Evolutionary conservation across 1,140 invertebrate species (phyloP).

Genomic region (Apocrypta bakeri): DNA sequence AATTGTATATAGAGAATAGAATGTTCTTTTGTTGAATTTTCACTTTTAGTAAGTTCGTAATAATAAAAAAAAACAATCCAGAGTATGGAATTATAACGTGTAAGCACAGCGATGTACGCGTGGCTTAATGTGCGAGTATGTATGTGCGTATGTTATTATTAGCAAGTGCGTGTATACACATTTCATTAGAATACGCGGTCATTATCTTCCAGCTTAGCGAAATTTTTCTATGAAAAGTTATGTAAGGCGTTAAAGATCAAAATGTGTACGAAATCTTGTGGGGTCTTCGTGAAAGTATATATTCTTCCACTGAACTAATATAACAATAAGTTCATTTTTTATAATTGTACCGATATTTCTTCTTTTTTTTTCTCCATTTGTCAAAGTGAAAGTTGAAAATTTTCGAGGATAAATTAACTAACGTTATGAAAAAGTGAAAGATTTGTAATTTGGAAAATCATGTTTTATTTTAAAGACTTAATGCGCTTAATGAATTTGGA

Average conservation of each 20-base stretch:
- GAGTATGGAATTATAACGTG: not conserved
- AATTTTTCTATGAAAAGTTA: slow-evolving; percentile 12
- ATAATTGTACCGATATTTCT: not conserved
- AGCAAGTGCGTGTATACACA: not conserved
- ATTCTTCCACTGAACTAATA: slow-evolving; percentile 34
- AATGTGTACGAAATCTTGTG: slow-evolving; percentile 4
- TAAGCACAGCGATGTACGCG: not conserved
- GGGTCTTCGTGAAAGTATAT: slow-evolving; percentile 6
- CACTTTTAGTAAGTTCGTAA: slow-evolving; percentile 28
- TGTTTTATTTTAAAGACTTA: not conserved
- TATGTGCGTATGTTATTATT: not conserved
- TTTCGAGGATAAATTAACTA: not conserved
- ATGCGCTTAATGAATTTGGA: not conserved
- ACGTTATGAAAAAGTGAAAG: not conserved
- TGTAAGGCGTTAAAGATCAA: slow-evolving; percentile 33
- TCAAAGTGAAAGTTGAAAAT: not conserved
- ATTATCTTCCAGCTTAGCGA: slow-evolving; percentile 36
- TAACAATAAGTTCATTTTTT: slow-evolving; percentile 11
- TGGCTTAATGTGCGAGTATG: not conserved
- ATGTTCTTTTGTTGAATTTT: slow-evolving; percentile 44
- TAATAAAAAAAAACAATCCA: slow-evolving; percentile 1
- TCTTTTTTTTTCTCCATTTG: not conserved
- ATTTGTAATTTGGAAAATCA: not conserved
- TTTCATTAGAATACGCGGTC: not conserved
- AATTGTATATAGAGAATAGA: slow-evolving; percentile 35